These are phyloP conservation scores for Palythoa grandis DNA, from an alignment of 92 coral and sea anemone genomes.

Conservation along the genomic window DNA sequence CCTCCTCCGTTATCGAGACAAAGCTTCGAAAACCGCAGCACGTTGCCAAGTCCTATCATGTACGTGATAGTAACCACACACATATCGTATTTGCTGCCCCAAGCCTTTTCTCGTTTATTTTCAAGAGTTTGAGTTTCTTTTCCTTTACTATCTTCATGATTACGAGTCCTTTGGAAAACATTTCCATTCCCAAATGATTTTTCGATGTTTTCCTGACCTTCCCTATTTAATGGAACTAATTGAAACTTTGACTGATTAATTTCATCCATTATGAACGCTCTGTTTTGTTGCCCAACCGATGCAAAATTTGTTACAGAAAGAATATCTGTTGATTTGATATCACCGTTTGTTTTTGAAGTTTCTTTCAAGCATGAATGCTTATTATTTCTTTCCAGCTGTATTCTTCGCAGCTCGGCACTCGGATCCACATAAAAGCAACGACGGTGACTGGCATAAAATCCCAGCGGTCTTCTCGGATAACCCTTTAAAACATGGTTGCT, in stretches of 20 bases:
- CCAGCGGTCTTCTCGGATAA: neutral
- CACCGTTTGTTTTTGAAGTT: constrained; percentile 4
- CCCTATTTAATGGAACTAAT: constrained; percentile 8
- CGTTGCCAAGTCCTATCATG: constrained; percentile 89
- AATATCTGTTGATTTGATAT: neutral
- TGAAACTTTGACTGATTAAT: constrained; percentile 5
- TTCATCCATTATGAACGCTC: constrained; percentile 8
- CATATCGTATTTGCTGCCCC: constrained; percentile 64
- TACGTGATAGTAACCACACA: constrained; percentile 74
- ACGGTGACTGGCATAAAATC: neutral
- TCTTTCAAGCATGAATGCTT: neutral
- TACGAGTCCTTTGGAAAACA: neutral
- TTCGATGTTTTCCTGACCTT: neutral
- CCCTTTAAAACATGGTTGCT: neutral
- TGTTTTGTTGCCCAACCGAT: constrained; percentile 27
- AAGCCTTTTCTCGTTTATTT: constrained; percentile 55
- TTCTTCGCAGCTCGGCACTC: constrained; percentile 34
- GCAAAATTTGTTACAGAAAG: neutral
- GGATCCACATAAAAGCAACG: constrained; percentile 1
- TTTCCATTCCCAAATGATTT: neutral
- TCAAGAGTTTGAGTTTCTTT: neutral
- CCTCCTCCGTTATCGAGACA: constrained; percentile 98
- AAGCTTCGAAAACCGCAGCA: constrained; percentile 81
- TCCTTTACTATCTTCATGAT: neutral
- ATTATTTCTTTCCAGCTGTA: constrained; percentile 23